Percentiles rank a stretch among this genome's conserved stretches.
These are phyloP conservation scores for Ictalurus furcatus DNA, from an alignment of 2,113 vertebrate species.

Conservation along the genomic window DNA sequence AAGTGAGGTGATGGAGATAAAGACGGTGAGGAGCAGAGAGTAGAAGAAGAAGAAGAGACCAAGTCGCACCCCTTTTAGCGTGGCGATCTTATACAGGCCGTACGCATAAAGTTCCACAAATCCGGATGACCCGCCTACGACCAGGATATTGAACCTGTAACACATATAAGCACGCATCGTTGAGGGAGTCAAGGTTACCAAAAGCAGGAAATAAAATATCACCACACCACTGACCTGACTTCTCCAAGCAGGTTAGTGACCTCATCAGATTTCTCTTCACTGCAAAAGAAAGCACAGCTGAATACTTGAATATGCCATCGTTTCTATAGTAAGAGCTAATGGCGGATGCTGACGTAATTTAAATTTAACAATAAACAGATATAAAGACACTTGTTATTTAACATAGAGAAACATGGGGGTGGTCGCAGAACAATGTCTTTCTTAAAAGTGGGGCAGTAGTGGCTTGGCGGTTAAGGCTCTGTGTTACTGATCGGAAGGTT, in stretches of 20 bases:
- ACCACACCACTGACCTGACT: slow-evolving; percentile 78
- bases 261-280: slow-evolving; percentile 98
- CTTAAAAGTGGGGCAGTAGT: too few relatives aligned
- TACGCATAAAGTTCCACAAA: slow-evolving; percentile 96
- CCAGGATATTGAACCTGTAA: slow-evolving; percentile 89
- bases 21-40: not conserved
- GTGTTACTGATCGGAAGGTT: too few relatives aligned
- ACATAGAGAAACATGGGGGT: not conserved
- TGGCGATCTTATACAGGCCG: slow-evolving; percentile 98
- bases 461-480: too few relatives aligned
- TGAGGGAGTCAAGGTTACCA: not conserved
- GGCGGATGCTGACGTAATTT: not conserved
- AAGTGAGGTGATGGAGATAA: not conserved
- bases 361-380: not conserved
- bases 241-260: slow-evolving; percentile 96
- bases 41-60: not conserved
- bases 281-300: slow-evolving; percentile 65
- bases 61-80: slow-evolving; percentile 77
- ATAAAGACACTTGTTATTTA: not conserved
- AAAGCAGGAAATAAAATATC: not conserved
- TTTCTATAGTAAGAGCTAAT: not conserved
- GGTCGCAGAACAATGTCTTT: too few relatives aligned
- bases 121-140: slow-evolving; percentile 85
- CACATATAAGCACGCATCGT: not conserved
- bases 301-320: not conserved